Evolutionary conservation across 1,140 invertebrate genomes (phyloP).

Genomic region (Charaxes varanes): DNA sequence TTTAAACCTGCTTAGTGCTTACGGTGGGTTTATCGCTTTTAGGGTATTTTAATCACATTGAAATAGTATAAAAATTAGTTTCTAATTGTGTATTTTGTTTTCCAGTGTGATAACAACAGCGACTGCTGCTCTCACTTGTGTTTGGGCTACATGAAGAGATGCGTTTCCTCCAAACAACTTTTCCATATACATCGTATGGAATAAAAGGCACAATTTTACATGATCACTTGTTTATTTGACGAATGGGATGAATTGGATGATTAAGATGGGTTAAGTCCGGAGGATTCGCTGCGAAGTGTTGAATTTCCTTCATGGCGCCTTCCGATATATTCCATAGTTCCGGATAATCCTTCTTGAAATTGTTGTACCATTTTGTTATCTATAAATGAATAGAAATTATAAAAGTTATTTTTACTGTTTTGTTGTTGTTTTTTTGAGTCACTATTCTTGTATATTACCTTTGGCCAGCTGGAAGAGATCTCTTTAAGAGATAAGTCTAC

Average conservation of each 20-base stretch:
- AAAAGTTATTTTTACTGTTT: too few species aligned
- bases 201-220: neutral
- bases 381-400: too few species aligned
- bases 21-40: too few species aligned
- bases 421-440: too few species aligned
- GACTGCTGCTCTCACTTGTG: constrained; percentile 15
- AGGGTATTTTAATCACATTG: too few species aligned
- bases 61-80: too few species aligned
- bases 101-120: constrained; percentile 16
- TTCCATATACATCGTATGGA: neutral
- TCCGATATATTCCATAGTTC: constrained; percentile 80
- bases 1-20: too few species aligned
- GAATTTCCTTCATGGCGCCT: constrained; percentile 79
- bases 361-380: constrained; percentile 79
- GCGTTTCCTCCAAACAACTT: constrained; percentile 5
- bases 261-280: constrained; percentile 79
- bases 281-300: constrained; percentile 78
- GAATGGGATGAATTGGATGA: constrained; percentile 82
- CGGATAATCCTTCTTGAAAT: constrained; percentile 80
- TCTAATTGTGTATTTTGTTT: constrained; percentile 4
- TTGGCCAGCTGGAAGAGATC: too few species aligned
- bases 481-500: too few species aligned
- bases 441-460: too few species aligned
- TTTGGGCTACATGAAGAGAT: constrained; percentile 15
- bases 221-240: constrained; percentile 45